Conservation (phyloP, 2,113 vertebrate species). For the Cheilinus undulatus region DNA sequence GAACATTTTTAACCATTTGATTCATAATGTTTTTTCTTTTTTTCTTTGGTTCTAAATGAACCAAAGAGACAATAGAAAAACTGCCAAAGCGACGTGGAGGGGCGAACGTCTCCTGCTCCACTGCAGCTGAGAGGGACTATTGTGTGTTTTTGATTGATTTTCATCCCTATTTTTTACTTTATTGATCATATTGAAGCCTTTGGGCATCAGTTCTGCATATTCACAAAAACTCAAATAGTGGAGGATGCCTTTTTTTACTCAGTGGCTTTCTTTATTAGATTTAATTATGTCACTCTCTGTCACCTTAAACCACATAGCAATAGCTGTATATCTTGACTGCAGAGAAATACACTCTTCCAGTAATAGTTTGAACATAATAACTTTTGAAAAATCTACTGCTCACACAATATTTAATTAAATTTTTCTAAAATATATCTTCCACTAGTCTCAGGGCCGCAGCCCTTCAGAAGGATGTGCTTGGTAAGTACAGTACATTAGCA, state of each 20-base stretch:
- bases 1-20: too few relatives aligned
- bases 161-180: not conserved
- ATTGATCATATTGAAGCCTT: not conserved
- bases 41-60: too few relatives aligned
- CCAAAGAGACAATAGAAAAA: too few relatives aligned
- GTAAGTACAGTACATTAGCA: not conserved
- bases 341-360: not conserved
- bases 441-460: not conserved
- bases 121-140: too few relatives aligned
- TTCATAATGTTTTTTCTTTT: too few relatives aligned
- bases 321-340: not conserved
- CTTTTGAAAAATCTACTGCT: not conserved
- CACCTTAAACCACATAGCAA: not conserved
- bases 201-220: not conserved
- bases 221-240: not conserved
- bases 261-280: not conserved
- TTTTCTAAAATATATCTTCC: too few relatives aligned
- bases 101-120: too few relatives aligned
- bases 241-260: too few relatives aligned
- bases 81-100: too few relatives aligned
- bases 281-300: not conserved
- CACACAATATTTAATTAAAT: not conserved
- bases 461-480: conserved; percentile 15
- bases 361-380: not conserved
- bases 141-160: not conserved